Evolutionary conservation across 2,888 invertebrate genomes (phyloP).

Genomic region (Cordilura impudica): DNA sequence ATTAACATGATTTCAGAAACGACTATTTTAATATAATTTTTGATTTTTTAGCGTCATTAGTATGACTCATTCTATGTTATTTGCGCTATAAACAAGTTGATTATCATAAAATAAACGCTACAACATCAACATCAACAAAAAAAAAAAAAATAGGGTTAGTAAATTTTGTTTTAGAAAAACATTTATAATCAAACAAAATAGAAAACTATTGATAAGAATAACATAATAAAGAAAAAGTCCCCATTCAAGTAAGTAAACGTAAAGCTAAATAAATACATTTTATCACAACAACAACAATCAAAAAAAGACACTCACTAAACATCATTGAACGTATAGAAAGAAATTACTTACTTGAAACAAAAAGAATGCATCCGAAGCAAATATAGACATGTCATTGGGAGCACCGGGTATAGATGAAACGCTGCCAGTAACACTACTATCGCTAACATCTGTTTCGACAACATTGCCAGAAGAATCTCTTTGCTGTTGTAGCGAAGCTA

Average conservation of each 20-base stretch:
- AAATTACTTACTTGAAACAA: constrained; percentile 87
- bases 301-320: not conserved
- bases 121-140: too few species aligned
- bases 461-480: constrained; percentile 63
- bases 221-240: not conserved
- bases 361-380: constrained; percentile 95
- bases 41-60: too few species aligned
- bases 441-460: constrained; percentile 56
- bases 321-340: not conserved
- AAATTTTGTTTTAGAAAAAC: too few species aligned
- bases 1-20: too few species aligned
- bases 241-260: not conserved
- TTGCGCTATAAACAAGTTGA: not conserved
- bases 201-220: constrained; percentile 2
- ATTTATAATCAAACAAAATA: constrained; percentile 2
- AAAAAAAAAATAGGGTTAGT: too few species aligned
- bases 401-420: constrained; percentile 59
- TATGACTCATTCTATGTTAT: not conserved
- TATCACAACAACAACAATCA: not conserved
- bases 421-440: constrained; percentile 61
- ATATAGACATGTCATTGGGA: constrained; percentile 85
- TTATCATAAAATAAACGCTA: not conserved
- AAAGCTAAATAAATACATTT: not conserved
- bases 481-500: constrained; percentile 67
- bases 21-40: too few species aligned